Conservation (phyloP, 2,888 invertebrate genomes). For the Pelosia muscerda region DNA sequence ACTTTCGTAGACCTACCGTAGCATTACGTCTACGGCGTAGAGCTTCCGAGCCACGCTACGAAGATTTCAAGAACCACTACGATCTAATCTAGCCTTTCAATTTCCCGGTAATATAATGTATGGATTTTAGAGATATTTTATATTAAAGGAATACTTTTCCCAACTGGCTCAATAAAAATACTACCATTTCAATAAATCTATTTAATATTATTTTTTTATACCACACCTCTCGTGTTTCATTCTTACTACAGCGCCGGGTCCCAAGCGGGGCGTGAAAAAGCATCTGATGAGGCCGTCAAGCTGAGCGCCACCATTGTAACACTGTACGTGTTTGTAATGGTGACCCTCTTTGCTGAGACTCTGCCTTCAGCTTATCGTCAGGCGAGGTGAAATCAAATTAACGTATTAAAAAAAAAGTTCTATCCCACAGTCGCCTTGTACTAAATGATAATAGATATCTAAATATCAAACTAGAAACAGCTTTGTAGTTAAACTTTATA, state of each 20-base stretch:
- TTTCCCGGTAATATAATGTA: background rate
- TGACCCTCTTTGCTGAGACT: no score
- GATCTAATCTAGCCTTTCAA: background rate
- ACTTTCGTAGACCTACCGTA: slow-evolving; percentile 3
- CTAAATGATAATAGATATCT: background rate
- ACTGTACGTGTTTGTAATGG: no score
- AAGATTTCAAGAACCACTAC: background rate
- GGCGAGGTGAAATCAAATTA: no score
- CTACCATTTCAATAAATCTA: background rate
- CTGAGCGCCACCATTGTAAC: no score
- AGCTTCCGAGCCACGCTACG: background rate
- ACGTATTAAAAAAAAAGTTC: no score
- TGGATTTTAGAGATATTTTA: background rate
- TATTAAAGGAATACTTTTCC: background rate
- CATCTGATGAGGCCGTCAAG: no score
- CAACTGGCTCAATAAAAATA: background rate
- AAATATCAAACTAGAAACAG: background rate
- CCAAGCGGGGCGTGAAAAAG: no score
- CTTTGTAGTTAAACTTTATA: background rate
- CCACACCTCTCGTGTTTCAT: no score
- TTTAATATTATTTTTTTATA: no score
- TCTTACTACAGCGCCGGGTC: no score
- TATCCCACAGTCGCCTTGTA: no score
- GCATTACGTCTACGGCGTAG: slow-evolving; percentile 9
- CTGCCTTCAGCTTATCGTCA: no score